These are phyloP conservation scores for Catharus fuscescens DNA, from an alignment of 2,113 vertebrate genomes.

Conservation along the genomic window DNA sequence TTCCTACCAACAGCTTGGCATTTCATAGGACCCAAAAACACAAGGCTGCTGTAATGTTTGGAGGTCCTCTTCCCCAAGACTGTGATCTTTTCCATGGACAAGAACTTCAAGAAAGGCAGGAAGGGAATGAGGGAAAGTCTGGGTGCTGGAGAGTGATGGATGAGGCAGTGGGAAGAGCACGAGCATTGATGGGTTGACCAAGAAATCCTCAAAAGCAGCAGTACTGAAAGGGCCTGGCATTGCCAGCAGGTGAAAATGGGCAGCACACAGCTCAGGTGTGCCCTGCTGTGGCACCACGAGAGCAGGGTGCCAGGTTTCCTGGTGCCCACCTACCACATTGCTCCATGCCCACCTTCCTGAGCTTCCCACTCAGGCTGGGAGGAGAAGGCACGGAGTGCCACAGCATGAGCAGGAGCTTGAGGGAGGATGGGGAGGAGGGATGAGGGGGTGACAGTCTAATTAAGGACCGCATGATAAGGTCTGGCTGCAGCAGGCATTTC, in stretches of 20 bases:
- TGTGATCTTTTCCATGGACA: background rate
- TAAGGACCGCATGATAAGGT: fast-evolving
- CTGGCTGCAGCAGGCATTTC: background rate
- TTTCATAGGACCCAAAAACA: background rate
- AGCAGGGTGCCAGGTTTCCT: background rate
- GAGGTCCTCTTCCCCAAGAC: background rate
- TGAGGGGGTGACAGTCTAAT: background rate
- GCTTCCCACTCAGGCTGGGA: background rate
- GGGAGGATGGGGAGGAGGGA: background rate
- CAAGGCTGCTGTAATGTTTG: background rate
- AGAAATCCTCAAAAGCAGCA: background rate
- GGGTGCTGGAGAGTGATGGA: background rate
- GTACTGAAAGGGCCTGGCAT: background rate
- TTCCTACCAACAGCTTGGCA: background rate
- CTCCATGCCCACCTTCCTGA: background rate
- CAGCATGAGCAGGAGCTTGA: background rate
- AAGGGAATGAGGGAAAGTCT: background rate
- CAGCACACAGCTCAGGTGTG: background rate
- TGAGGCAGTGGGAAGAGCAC: fast-evolving
- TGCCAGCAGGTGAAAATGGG: background rate
- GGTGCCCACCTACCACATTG: background rate
- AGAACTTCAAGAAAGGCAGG: background rate
- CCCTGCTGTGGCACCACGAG: background rate
- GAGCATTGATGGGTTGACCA: background rate
- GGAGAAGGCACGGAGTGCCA: fast-evolving